phyloP scores from a whole-genome alignment of 64 coral and sea anemone species.

The Pocillopora damicornis region DNA sequence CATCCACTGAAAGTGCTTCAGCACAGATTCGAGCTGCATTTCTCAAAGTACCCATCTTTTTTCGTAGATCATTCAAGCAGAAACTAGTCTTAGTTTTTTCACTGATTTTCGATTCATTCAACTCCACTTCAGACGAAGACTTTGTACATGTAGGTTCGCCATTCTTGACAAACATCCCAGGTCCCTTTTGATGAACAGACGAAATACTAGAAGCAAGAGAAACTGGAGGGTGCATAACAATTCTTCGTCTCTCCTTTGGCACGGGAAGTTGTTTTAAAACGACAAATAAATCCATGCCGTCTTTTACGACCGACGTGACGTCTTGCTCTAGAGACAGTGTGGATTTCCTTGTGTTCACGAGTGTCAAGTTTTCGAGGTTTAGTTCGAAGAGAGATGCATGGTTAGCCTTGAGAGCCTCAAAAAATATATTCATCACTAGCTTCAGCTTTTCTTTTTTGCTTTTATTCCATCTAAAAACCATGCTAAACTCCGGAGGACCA shows the following conservation, averaged over 20 bases:
- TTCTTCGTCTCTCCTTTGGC: slow-evolving; percentile 8
- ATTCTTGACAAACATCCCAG: background rate
- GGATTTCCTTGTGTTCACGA: slow-evolving; percentile 30
- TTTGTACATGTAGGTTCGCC: background rate
- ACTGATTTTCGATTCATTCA: background rate
- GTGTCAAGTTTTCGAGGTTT: slow-evolving; percentile 5
- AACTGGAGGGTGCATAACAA: background rate
- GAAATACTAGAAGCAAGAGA: background rate
- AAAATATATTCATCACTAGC: slow-evolving; percentile 23
- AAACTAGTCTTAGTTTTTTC: background rate
- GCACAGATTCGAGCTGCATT: slow-evolving; percentile 39
- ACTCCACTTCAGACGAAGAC: background rate
- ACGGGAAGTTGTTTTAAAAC: slow-evolving; percentile 5
- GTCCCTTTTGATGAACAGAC: background rate
- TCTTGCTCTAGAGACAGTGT: slow-evolving; percentile 4
- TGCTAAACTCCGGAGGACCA: slow-evolving; percentile 41
- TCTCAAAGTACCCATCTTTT: slow-evolving; percentile 23
- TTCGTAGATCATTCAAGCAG: background rate
- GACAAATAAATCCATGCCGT: slow-evolving; percentile 56
- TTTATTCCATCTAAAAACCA: slow-evolving; percentile 50
- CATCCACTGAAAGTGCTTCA: slow-evolving; percentile 25
- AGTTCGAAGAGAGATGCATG: background rate
- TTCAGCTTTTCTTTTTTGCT: slow-evolving; percentile 39
- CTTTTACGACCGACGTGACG: slow-evolving; percentile 37
- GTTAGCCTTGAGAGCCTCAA: slow-evolving; percentile 40